These are phyloP conservation scores for Verasper variegatus DNA, from an alignment of 2,113 vertebrate species.

Conservation along the genomic window DNA sequence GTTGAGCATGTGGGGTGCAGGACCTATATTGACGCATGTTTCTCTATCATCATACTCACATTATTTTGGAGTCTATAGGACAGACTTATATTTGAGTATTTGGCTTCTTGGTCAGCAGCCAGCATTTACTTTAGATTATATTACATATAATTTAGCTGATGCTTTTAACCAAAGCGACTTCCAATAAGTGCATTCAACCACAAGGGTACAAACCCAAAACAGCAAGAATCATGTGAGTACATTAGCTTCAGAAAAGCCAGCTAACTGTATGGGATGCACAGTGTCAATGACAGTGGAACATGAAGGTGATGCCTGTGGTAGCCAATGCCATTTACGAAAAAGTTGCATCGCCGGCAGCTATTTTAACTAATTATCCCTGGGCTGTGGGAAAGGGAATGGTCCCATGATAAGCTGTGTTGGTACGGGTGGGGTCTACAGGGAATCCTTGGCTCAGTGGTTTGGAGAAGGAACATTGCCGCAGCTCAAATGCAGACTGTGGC, in stretches of 20 bases:
- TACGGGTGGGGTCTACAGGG: background rate
- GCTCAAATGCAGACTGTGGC: background rate
- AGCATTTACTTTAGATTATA: too few species aligned
- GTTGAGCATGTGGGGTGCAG: too few species aligned
- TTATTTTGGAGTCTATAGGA: too few species aligned
- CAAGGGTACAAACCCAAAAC: too few species aligned
- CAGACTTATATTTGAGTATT: too few species aligned
- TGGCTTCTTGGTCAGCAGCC: too few species aligned
- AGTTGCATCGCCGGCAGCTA: constrained; percentile 20
- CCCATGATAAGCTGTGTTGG: constrained; percentile 9
- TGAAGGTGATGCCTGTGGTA: constrained; percentile 3
- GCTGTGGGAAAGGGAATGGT: constrained; percentile 8
- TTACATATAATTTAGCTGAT: too few species aligned
- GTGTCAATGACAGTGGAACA: background rate
- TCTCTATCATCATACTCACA: too few species aligned
- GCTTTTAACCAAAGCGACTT: too few species aligned
- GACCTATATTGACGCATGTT: too few species aligned
- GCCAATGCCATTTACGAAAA: background rate
- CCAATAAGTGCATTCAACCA: too few species aligned
- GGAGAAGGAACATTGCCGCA: background rate
- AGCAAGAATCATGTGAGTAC: too few species aligned
- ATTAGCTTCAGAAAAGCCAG: background rate
- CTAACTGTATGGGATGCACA: background rate
- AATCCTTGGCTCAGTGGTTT: constrained; percentile 31
- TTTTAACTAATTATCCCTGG: constrained; percentile 41